Evolutionary conservation across 2,888 invertebrate genomes (phyloP), one percentile per base, ranked within the genome.

Genomic region (Cantharis rustica): DNA sequence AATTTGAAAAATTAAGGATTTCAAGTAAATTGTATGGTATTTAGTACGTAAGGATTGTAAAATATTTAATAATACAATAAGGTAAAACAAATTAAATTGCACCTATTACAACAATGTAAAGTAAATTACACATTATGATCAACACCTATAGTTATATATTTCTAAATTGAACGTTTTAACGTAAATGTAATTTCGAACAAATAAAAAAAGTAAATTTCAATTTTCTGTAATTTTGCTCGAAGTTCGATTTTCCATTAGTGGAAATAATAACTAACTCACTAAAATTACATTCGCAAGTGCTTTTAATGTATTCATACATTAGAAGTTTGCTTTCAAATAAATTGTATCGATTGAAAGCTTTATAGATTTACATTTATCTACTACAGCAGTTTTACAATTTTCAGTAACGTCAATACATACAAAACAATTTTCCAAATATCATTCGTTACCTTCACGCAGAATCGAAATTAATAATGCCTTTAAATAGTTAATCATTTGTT

Each of bases 201-300:
- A 47, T 47, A n/a, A n/a, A 47, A n/a, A 47, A 47, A n/a, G 47
- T 47, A 47, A 47, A 47, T 47, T 47, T 13, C 47, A 47, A 47
- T n/a, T 47, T 47, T n/a, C n/a, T 47, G n/a, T 47, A 47, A 47
- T 47, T 47, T 47, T 47, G 47, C 47, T 47, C 7, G 47, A 47
- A 66, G 62, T 77, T 77, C 74, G 77, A 77, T 77, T 77, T 77
- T 75, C 77, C 72, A 77, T 77, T 77, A 77, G 69, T 68, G 16
- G 72, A 75, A 77, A 77, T 77, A 74, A 75, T 66, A 23, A 66
- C 64, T 77, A 72, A 74, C 74, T 71, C 63, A 74, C 66, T 74
- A 74, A 74, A 74, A 66, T 62, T 72, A 74, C 72, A 77, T 77
- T 77, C 64, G 77, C 77, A 72, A 77, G 72, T 61, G 47, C 64